Conservation (phyloP, 2,797 vertebrate genomes). For the Mormyrus proboscirostris region DNA sequence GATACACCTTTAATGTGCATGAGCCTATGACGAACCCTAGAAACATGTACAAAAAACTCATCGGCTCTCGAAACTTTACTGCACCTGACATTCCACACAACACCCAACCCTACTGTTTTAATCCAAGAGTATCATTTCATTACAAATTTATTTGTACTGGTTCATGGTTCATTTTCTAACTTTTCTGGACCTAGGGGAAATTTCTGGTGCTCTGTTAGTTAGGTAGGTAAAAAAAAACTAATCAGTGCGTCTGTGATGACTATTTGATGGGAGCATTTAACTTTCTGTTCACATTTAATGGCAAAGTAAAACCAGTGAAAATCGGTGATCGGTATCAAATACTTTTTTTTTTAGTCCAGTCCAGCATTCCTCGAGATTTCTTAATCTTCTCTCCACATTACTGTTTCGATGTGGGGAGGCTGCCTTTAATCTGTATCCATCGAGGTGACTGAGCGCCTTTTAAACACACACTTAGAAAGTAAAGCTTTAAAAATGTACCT, state of each 20-base stretch:
- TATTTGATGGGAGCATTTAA: neutral
- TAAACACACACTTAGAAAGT: slow-evolving; percentile 26
- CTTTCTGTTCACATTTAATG: slow-evolving; percentile 17
- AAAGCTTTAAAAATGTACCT: slow-evolving; percentile 30
- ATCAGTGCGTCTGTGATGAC: neutral
- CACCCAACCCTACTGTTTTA: neutral
- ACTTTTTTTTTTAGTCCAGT: neutral
- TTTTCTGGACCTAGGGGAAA: neutral
- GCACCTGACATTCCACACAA: neutral
- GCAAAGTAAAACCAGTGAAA: neutral
- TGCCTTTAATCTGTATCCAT: slow-evolving; percentile 16
- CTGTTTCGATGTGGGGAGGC: neutral
- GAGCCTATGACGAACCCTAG: neutral
- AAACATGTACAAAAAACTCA: neutral
- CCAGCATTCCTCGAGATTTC: neutral
- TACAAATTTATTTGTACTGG: neutral
- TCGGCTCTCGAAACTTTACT: neutral
- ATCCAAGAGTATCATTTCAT: neutral
- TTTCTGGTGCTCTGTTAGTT: neutral
- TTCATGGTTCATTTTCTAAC: neutral
- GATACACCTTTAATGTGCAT: neutral
- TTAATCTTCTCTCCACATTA: neutral
- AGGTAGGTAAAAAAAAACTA: neutral
- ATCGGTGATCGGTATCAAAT: neutral
- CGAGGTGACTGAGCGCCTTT: slow-evolving; percentile 24